Evolutionary conservation across 1,140 invertebrate species (phyloP).

Genomic region (Coptotermes formosanus): DNA sequence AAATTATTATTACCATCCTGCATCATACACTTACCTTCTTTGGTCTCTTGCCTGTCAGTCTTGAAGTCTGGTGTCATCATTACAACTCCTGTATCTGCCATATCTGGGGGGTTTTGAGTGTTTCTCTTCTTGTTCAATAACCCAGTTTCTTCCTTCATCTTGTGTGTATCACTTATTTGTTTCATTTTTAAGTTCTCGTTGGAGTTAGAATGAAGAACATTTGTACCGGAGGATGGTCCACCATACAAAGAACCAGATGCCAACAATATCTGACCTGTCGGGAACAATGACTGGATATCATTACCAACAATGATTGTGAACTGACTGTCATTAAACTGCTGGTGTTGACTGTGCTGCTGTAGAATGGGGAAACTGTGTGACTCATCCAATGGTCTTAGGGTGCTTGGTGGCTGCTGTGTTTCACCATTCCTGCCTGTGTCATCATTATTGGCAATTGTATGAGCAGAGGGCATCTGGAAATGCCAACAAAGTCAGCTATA

Average conservation of each 20-base stretch:
- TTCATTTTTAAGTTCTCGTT: not conserved
- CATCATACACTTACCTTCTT: not conserved
- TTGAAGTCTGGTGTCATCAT: not conserved
- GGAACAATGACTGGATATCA: not conserved
- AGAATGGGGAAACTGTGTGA: not conserved
- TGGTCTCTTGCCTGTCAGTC: not conserved
- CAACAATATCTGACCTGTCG: not conserved
- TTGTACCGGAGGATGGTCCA: not conserved
- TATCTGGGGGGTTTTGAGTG: not conserved
- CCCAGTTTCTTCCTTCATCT: not conserved
- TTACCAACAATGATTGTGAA: not conserved
- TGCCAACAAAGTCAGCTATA: not conserved
- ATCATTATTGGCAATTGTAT: not conserved
- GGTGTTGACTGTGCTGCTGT: not conserved
- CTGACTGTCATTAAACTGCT: not conserved
- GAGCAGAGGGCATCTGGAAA: not conserved
- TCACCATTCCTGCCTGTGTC: not conserved
- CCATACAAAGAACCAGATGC: not conserved
- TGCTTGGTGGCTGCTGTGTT: not conserved
- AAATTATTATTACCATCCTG: not conserved
- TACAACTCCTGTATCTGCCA: not conserved
- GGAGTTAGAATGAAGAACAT: not conserved
- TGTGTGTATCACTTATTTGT: not conserved
- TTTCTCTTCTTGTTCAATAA: not conserved
- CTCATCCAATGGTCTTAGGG: not conserved